Evolutionary conservation across 1,140 invertebrate genomes (phyloP).

Genomic region (Laupala kohalensis): DNA sequence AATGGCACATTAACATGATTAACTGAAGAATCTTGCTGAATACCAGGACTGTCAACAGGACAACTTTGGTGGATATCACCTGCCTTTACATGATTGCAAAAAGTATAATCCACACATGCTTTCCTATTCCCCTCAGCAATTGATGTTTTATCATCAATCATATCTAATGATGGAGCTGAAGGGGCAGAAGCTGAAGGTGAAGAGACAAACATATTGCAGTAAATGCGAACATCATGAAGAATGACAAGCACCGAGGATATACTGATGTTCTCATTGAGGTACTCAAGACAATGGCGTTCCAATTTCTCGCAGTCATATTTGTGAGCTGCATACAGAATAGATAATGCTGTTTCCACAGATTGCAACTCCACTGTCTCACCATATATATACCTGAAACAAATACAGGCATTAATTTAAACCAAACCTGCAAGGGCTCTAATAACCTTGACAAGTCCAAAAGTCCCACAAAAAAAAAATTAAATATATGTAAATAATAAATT

Average conservation of each 20-base stretch:
- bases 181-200: background rate
- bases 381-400: slow-evolving; percentile 38
- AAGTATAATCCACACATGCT: background rate
- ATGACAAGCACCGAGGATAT: slow-evolving; percentile 35
- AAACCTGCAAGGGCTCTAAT: no score
- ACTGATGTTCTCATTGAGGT: slow-evolving; percentile 35
- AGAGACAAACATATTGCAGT: slow-evolving; percentile 17
- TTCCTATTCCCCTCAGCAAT: background rate
- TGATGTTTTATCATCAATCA: background rate
- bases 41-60: background rate
- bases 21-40: background rate
- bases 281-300: slow-evolving; percentile 42
- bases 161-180: slow-evolving; percentile 18
- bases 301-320: slow-evolving; percentile 51
- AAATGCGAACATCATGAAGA: slow-evolving; percentile 31
- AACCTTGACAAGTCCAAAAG: no score
- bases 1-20: background rate
- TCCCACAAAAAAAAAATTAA: no score
- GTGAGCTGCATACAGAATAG: slow-evolving; percentile 49
- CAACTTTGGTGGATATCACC: background rate
- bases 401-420: background rate
- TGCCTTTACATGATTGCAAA: no score
- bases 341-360: slow-evolving; percentile 45
- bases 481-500: no score
- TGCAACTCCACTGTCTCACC: slow-evolving; percentile 45